These are phyloP conservation scores for Fulica atra DNA, from an alignment of 2,113 vertebrate genomes.

Conservation along the genomic window DNA sequence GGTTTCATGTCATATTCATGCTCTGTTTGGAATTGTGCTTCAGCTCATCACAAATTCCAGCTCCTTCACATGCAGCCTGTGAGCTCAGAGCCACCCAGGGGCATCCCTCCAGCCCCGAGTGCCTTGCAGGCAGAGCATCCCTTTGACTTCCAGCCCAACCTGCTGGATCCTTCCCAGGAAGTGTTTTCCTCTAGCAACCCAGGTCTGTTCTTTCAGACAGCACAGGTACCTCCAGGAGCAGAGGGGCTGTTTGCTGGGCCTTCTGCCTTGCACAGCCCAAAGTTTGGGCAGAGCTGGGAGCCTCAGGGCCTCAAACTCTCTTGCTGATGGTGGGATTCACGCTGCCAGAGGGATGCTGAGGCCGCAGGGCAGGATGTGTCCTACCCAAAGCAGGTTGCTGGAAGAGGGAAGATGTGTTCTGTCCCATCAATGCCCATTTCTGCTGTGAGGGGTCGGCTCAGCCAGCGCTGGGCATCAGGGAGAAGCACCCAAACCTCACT, in stretches of 20 bases:
- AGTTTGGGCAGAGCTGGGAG: not conserved
- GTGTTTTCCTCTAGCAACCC: not conserved
- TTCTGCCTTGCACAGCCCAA: not conserved
- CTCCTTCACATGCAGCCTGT: not conserved
- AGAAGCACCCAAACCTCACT: accelerated
- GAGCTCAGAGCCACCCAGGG: not conserved
- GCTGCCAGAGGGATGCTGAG: accelerated
- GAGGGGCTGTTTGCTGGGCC: not conserved
- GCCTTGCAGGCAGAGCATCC: not conserved
- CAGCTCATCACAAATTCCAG: not conserved
- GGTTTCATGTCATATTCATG: not conserved
- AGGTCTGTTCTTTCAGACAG: not conserved
- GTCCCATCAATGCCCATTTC: not conserved
- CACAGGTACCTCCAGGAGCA: not conserved
- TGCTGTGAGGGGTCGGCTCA: not conserved
- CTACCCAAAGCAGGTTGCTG: not conserved
- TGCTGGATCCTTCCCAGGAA: not conserved
- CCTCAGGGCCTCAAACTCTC: not conserved
- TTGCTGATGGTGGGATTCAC: not conserved
- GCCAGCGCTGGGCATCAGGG: not conserved
- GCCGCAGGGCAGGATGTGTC: accelerated
- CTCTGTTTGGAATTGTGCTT: not conserved
- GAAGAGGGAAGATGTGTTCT: accelerated
- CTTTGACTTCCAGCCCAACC: not conserved
- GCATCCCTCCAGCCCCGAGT: not conserved